These are phyloP conservation scores for Seladonia tumulorum DNA, from an alignment of 2,888 invertebrate genomes.

Conservation along the genomic window DNA sequence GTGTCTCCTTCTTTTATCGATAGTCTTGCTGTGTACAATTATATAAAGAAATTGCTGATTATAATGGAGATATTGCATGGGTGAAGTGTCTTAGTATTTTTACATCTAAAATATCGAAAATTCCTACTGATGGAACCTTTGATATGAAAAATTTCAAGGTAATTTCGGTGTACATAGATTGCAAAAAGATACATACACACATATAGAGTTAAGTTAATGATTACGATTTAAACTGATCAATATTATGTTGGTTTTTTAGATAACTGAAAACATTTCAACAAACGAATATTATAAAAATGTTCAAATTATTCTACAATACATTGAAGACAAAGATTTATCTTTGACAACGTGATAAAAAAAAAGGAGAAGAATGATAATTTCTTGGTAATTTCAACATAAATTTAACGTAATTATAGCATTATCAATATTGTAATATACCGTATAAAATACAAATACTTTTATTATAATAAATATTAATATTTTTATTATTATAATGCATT, in stretches of 20 bases:
- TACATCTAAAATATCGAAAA: conserved; percentile 69
- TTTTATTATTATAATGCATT: conserved; percentile 3
- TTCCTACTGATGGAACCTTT: conserved; percentile 63
- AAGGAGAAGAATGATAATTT: neutral
- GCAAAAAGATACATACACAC: neutral
- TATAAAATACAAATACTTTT: conserved; percentile 17
- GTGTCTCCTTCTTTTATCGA: conserved; percentile 51
- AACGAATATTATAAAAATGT: conserved; percentile 76
- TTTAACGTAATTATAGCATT: neutral
- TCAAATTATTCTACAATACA: conserved; percentile 71
- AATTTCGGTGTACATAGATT: conserved; percentile 30
- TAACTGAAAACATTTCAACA: conserved; percentile 47
- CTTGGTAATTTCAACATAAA: neutral
- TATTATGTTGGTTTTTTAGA: conserved; percentile 57
- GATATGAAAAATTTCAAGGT: conserved; percentile 69
- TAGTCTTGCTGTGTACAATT: conserved; percentile 86
- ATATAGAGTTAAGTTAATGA: neutral
- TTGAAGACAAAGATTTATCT: conserved; percentile 61
- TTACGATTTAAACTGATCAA: neutral
- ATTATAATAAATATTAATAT: conserved; percentile 13
- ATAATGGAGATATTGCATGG: conserved; percentile 84
- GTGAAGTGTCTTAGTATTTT: conserved; percentile 80
- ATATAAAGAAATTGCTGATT: conserved; percentile 85
- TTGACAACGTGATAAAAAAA: conserved; percentile 16
- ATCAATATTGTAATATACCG: conserved; percentile 1